A percentile compares a stretch with the other conserved stretches of the same genome.
Conservation (phyloP, 1,140 invertebrate genomes). For the Zeugodacus cucurbitae region DNA sequence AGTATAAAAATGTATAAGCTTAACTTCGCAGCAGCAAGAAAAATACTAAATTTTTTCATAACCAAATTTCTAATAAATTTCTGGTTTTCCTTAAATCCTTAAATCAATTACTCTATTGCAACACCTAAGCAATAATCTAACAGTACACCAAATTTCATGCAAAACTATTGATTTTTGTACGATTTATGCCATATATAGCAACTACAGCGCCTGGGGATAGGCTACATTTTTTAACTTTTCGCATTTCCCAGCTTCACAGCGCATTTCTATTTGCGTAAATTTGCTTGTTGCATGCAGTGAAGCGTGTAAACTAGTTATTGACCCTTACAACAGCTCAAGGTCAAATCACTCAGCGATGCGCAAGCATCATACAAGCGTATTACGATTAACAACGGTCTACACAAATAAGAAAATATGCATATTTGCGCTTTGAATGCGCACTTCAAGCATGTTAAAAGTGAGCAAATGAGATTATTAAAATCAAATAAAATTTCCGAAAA, state of each 20-base stretch:
- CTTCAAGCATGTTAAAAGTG: neutral
- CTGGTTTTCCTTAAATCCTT: no score
- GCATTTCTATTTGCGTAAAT: neutral
- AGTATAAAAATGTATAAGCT: no score
- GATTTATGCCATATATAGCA: neutral
- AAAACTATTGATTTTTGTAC: neutral
- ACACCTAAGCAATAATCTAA: neutral
- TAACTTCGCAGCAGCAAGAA: no score
- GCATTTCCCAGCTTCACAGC: neutral
- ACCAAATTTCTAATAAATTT: no score
- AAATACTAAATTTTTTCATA: no score
- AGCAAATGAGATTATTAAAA: constrained; percentile 21
- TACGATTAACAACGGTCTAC: neutral
- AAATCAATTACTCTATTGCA: neutral
- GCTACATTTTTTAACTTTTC: neutral
- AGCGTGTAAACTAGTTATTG: neutral
- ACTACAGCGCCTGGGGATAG: neutral
- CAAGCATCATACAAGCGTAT: neutral
- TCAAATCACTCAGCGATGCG: neutral
- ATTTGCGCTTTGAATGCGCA: neutral
- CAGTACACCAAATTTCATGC: neutral
- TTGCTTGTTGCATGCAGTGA: neutral
- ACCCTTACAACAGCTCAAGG: neutral
- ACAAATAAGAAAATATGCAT: neutral
- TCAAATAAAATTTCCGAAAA: neutral